Percentiles rank a stretch among this genome's conserved stretches.
Conservation (phyloP, 53 echinoderm and acorn worm genomes). For the Echinarachnius parma region DNA sequence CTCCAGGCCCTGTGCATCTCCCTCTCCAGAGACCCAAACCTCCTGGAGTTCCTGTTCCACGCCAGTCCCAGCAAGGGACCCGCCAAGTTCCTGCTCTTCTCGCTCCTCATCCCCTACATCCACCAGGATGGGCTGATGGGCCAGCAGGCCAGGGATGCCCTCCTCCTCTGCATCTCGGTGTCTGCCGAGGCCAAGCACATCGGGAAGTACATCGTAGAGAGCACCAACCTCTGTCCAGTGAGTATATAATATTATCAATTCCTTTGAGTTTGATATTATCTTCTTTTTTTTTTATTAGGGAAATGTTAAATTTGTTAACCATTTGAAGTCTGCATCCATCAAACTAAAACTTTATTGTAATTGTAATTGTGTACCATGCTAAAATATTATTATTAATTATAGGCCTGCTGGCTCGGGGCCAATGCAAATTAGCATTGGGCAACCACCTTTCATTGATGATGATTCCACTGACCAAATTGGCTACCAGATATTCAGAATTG, state of each 20-base stretch:
- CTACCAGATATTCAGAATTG: no score
- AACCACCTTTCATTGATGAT: no score
- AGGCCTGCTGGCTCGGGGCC: no score
- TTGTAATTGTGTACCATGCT: no score
- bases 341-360: no score
- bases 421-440: no score
- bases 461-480: no score
- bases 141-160: slow-evolving; percentile 94
- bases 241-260: slow-evolving; percentile 41
- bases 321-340: no score
- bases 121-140: slow-evolving; percentile 90
- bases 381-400: no score
- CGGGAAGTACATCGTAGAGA: slow-evolving; percentile 90
- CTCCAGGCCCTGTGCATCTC: slow-evolving; percentile 93
- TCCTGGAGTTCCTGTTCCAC: slow-evolving; percentile 92
- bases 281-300: not conserved
- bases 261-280: not conserved
- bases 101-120: slow-evolving; percentile 87
- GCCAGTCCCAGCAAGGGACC: slow-evolving; percentile 99
- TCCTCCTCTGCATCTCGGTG: slow-evolving; percentile 89
- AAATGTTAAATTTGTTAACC: no score
- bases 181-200: slow-evolving; percentile 79
- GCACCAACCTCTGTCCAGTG: slow-evolving; percentile 97
- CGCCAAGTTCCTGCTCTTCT: slow-evolving; percentile 97
- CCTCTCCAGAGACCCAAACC: slow-evolving; percentile 75